Evolutionary conservation across 2,113 vertebrate species (phyloP), one percentile per base, ranked within the genome.

Genomic region (Cyanocitta stelleri): DNA sequence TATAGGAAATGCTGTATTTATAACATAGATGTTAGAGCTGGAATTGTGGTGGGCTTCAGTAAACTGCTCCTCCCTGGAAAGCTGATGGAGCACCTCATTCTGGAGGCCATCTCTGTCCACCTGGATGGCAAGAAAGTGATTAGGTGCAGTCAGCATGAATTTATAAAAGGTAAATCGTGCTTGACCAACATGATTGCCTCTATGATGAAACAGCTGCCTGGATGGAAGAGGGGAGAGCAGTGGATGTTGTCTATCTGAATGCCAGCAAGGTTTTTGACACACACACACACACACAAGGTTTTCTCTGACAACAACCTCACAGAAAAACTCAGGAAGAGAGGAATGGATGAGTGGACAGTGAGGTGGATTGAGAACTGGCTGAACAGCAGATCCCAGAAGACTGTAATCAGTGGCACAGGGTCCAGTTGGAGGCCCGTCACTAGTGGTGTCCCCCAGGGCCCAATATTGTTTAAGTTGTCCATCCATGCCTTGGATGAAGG

Each of bases 241-340:
- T 51, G n/a, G 41, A 55, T 63, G 11, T 5, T 13, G 30, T 27
- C 30, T 49, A 1, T 6, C 26, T 69, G 30, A 20, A 10, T 2
- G 3, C 5, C 46, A 69, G 14, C 21, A 35, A 43, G 6, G 55
- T 17, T 55, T 83, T 49, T 4, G 0, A 32, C 17, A 67, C 13
- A 49, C 39, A 41, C 35, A 41, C 35, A 37, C 39, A 41, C 16
- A 51, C 20, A 24, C 6, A 24, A 24, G 35, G 9, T 32, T 51
- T 58, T 43, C 24, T 67, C 32, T 44, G 26, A 35, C 14, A 24
- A 18, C 16, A 48, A 41, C 13, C n/a, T 61, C 71, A 16, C 18
- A 76, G 41, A 12, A 5, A 48, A 69, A 32, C 15, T 33, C 30
- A 16, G n/a, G 17, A 76, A 27, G 21, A 0, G 0, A 62, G 30